Base-by-base conservation (phyloP, 2,888 invertebrate genomes). In the Deilephila porcellus region DNA sequence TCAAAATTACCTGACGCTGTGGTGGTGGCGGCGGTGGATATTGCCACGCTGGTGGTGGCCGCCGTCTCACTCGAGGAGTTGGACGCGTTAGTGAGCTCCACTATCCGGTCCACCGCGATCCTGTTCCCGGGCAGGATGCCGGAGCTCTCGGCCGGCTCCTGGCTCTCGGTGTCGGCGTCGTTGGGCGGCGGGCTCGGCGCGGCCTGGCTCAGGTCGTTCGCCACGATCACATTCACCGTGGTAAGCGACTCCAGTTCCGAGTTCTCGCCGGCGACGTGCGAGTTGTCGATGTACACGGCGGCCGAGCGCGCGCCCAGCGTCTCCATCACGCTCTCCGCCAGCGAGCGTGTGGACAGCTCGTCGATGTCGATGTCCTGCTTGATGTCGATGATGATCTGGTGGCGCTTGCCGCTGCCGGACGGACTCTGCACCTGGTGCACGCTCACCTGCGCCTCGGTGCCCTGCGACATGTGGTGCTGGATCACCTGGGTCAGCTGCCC, bases 261-360 rank as follows among this genome's bases (percentile, higher is more conserved):
- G 60, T 87, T 90, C 3, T 93, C 93, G 0, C 88, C 88, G 7
- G 82, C 82, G 0, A 89, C 83, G 11, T 90, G 90, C 0, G 91
- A 86, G 63, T 94, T 94, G 71, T 95, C 95, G n/a, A 95, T 94
- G 76, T 93, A 94, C 0, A 95, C 95, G 0, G 94, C 91, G 0
- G 94, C 94, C 0, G 95, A 95, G 0, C 95, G 82, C 0, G 95
- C 95, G 1, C 95, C 95, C 0, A 95, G 82, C 0, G 94, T 91
- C 79, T 95, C 95, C 94, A 95, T 95, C 0, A 95, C 95, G 77
- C 94, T 93, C 75, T 95, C 95, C 0, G 95, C 95, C n/a, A 95
- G 71, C 0, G 93, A 93, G 2, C 94, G 82, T 0, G 95, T 95
- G 1, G 94, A 94, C 71, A 93, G 63, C 78, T 95, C 94, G 78